Conservation (phyloP, 1,140 invertebrate species). For the Carcinoscorpius rotundicauda region DNA sequence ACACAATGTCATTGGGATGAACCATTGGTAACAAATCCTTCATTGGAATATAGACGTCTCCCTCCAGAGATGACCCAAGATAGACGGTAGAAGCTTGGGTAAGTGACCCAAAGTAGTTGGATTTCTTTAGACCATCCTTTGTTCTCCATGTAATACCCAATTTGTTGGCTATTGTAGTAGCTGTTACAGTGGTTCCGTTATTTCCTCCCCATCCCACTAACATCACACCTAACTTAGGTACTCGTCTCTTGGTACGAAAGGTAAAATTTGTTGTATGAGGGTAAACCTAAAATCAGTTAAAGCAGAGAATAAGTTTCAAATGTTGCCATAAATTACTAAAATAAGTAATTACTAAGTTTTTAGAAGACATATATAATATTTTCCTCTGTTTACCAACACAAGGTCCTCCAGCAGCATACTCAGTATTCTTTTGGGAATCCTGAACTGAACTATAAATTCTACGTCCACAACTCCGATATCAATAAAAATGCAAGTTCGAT, state of each 20-base stretch:
- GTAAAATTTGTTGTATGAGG: conserved; percentile 29
- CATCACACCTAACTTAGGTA: conserved; percentile 74
- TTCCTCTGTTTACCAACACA: too few relatives aligned
- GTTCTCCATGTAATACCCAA: conserved; percentile 68
- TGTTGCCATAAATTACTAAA: too few relatives aligned
- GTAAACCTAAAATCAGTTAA: conserved; percentile 22
- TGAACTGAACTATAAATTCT: too few relatives aligned
- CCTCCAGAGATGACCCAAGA: conserved; percentile 51
- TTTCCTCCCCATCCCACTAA: conserved; percentile 92
- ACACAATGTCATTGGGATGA: conserved; percentile 68
- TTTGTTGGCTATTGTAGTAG: conserved; percentile 81
- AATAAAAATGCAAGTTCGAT: too few relatives aligned
- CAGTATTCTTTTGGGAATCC: too few relatives aligned
- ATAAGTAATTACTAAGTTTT: too few relatives aligned
- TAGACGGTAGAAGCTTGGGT: conserved; percentile 77
- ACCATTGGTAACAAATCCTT: conserved; percentile 75
- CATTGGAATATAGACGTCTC: conserved; percentile 70
- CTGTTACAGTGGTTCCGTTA: conserved; percentile 86
- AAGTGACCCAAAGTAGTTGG: conserved; percentile 85
- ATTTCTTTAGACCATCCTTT: conserved; percentile 53
- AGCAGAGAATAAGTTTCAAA: too few relatives aligned
- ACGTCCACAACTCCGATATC: too few relatives aligned
- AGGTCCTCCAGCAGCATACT: too few relatives aligned
- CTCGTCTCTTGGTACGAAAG: conserved; percentile 48
- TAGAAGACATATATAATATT: too few relatives aligned